These are phyloP conservation scores for Catocala nupta DNA, from an alignment of 2,888 invertebrate species.

Conservation along the genomic window DNA sequence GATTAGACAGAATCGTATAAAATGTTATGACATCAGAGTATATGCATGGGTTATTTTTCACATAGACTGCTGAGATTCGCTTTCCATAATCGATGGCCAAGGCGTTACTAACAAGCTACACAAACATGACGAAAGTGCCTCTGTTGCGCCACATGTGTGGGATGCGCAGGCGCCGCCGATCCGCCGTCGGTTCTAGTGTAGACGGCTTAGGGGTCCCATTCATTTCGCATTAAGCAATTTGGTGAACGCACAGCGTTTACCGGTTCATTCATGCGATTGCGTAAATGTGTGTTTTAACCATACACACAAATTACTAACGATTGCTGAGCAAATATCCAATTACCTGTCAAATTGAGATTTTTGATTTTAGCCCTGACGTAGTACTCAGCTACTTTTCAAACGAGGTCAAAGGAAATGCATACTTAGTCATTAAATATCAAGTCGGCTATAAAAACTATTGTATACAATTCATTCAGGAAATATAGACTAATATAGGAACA, in stretches of 20 bases:
- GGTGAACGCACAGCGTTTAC: slow-evolving; percentile 80
- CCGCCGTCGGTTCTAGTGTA: slow-evolving; percentile 70
- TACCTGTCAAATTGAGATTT: slow-evolving; percentile 1
- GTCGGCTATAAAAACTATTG: slow-evolving; percentile 25
- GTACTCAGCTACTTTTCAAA: slow-evolving; percentile 25
- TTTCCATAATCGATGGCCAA: slow-evolving; percentile 77
- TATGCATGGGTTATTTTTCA: slow-evolving; percentile 56
- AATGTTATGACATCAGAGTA: slow-evolving; percentile 60
- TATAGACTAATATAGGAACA: slow-evolving; percentile 36
- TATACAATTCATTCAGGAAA: slow-evolving; percentile 48
- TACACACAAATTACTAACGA: slow-evolving; percentile 44
- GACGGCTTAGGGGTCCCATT: slow-evolving; percentile 81
- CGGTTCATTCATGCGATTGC: slow-evolving; percentile 81
- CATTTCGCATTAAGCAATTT: slow-evolving; percentile 85
- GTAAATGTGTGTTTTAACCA: slow-evolving; percentile 65
- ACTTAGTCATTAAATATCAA: slow-evolving; percentile 30
- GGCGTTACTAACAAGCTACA: slow-evolving; percentile 75
- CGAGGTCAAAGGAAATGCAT: slow-evolving; percentile 54
- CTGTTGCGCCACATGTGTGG: slow-evolving; percentile 85
- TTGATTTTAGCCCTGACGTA: slow-evolving; percentile 19
- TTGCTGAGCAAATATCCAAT: slow-evolving; percentile 43
- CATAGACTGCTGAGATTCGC: slow-evolving; percentile 66
- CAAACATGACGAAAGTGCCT: slow-evolving; percentile 85
- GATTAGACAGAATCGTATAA: slow-evolving; percentile 47
- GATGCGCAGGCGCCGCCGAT: slow-evolving; percentile 82